phyloP scores from a whole-genome alignment of 2,113 vertebrate species.

The Tenrec ecaudatus region DNA sequence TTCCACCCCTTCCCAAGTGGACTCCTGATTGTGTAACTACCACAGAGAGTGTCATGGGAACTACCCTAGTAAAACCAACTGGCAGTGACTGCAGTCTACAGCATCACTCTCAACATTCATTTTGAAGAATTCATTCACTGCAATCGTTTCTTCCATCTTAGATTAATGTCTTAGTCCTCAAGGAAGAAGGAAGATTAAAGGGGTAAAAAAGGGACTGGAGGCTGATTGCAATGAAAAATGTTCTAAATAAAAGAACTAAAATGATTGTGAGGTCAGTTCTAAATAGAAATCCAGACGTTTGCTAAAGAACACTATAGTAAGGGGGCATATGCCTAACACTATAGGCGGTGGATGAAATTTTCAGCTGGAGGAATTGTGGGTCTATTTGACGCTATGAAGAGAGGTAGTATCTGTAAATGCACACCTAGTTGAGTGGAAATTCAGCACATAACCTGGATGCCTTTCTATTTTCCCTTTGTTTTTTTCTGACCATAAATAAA shows the following conservation, averaged over 20 bases:
- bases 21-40: too few species aligned
- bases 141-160: background rate
- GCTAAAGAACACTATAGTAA: background rate
- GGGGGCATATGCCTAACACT: background rate
- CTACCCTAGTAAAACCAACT: too few species aligned
- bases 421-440: conserved; percentile 54
- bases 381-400: background rate
- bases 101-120: background rate
- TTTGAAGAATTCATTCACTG: background rate
- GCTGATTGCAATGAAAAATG: conserved; percentile 25
- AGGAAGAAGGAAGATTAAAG: background rate
- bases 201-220: background rate
- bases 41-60: too few species aligned
- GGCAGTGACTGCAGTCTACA: background rate
- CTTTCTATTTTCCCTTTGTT: conserved; percentile 69
- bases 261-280: conserved; percentile 11
- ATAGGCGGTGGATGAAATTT: background rate
- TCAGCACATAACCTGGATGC: conserved; percentile 67
- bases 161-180: background rate
- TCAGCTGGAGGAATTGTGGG: background rate
- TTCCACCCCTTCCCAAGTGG: too few species aligned
- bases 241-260: conserved; percentile 31
- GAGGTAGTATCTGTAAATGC: background rate
- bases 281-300: background rate
- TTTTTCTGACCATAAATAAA: conserved; percentile 75